Percentiles rank a stretch among this genome's conserved stretches.
Evolutionary conservation across 2,888 invertebrate genomes (phyloP).

Genomic region (Hermaeophaga mercurialis): DNA sequence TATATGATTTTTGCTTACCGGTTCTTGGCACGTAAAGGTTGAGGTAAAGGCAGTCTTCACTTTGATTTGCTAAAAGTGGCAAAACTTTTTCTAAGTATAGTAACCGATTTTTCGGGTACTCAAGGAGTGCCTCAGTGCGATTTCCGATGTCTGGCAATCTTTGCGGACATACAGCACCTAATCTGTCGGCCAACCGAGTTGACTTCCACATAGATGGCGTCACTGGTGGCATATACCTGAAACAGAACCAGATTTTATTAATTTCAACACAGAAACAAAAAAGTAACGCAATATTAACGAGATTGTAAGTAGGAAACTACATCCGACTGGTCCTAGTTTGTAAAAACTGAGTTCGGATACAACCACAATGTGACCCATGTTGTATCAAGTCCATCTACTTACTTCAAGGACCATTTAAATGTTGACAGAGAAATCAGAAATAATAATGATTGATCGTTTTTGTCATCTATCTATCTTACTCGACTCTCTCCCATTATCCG

Average conservation of each 20-base stretch:
- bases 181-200: conserved; percentile 78
- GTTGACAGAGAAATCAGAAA: conserved; percentile 4
- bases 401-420: not conserved
- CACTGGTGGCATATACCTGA: conserved; percentile 91
- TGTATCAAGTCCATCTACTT: not conserved
- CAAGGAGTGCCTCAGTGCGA: conserved; percentile 67
- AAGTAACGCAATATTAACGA: no score
- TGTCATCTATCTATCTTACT: not conserved
- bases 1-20: conserved; percentile 60
- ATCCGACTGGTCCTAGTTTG: no score
- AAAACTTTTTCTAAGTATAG: conserved; percentile 83
- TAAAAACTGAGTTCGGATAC: no score
- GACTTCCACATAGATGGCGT: conserved; percentile 88
- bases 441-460: conserved; percentile 11
- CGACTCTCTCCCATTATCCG: conserved; percentile 1
- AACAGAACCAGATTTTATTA: not conserved
- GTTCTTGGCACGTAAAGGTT: conserved; percentile 93
- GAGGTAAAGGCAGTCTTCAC: conserved; percentile 97
- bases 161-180: conserved; percentile 89
- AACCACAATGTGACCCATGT: not conserved
- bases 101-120: conserved; percentile 82
- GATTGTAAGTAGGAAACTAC: no score
- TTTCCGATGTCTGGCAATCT: conserved; percentile 67
- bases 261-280: no score
- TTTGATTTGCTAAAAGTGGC: conserved; percentile 87